These are phyloP conservation scores for Sebastes matsubarae DNA, from an alignment of 2,797 vertebrate species.

Conservation along the genomic window DNA sequence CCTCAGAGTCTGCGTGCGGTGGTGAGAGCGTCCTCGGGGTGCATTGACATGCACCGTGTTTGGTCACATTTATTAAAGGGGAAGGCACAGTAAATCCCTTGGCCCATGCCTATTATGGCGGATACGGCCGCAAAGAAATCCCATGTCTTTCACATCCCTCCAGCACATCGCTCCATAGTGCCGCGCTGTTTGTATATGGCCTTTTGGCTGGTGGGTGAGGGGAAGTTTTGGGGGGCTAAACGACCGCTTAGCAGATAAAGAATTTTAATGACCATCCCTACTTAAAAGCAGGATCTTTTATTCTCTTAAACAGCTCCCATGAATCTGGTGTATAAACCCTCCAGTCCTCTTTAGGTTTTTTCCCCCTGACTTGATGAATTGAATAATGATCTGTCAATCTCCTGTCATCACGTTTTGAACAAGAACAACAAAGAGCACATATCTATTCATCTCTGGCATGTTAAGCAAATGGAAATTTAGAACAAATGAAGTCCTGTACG, in stretches of 20 bases:
- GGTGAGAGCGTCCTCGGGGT: slow-evolving; percentile 49
- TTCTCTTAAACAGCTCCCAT: slow-evolving; percentile 58
- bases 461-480: slow-evolving; percentile 5
- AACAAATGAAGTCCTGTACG: slow-evolving; percentile 18
- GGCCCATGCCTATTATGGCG: slow-evolving; percentile 61
- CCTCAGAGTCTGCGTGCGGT: slow-evolving; percentile 26
- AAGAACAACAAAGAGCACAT: neutral
- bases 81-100: slow-evolving; percentile 71
- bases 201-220: slow-evolving; percentile 58
- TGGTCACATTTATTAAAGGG: slow-evolving; percentile 78
- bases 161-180: slow-evolving; percentile 49
- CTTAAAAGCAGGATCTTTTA: slow-evolving; percentile 72
- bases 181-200: slow-evolving; percentile 67
- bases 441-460: neutral
- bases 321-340: slow-evolving; percentile 52
- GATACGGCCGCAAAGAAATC: slow-evolving; percentile 65
- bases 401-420: neutral
- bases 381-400: slow-evolving; percentile 44
- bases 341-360: slow-evolving; percentile 4
- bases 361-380: slow-evolving; percentile 14
- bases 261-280: slow-evolving; percentile 74
- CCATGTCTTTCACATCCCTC: slow-evolving; percentile 65
- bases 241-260: slow-evolving; percentile 77
- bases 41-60: slow-evolving; percentile 67
- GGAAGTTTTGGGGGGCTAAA: slow-evolving; percentile 57